Base-by-base conservation (phyloP, 2,113 vertebrate species). In the Coturnix japonica region DNA sequence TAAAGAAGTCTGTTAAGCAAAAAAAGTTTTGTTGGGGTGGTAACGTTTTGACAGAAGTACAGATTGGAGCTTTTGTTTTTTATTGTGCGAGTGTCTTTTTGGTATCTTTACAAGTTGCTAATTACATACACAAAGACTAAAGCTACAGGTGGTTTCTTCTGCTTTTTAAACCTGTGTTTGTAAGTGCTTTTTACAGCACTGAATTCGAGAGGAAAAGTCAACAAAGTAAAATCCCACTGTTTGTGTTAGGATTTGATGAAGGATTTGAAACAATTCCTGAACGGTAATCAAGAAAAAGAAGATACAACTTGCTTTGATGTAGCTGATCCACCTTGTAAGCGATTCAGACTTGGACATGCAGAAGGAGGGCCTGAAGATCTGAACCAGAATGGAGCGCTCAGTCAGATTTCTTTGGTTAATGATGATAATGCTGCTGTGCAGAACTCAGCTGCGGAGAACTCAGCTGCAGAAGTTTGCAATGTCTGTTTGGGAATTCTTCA, bases 401-500 rank as follows among this genome's bases (percentile, higher is more conserved):
- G 41, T 4, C 74, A 43, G 56, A 7, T 61, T 15, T 85, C 89
- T 11, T 22, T 6, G 0, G 22, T 46, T 22, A 35, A 78, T 2
- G 91, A 41, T 12, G 91, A 79, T 23, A 95, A 13, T 5, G 8
- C 66, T 37, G 47, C 85, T 5, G 6, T 6, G 35, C 60, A 85
- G 49, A 85, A 72, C 28, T 81, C 49, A 0, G 47, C 89, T 69
- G 33, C 69, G 6, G 31, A 85, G 49, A 85, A 72, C 28, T 81
- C 53, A 0, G 49, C 89, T 69, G 33, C 69, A 5, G 31, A 54
- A 10, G 97, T 98, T 33, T 99, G 99, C 88, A 98, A 97, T 12
- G 94, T 98, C 65, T 99, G 99, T 93, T 90, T 99, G 94, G 99
- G 99, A 59, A 89, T 99, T 86, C 98, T 99, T 49, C 99, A 99